A percentile compares a stretch with the other conserved stretches of the same genome.
Evolutionary conservation across 2,888 invertebrate genomes (phyloP).

Genomic region (Peribatodes rhomboidaria): DNA sequence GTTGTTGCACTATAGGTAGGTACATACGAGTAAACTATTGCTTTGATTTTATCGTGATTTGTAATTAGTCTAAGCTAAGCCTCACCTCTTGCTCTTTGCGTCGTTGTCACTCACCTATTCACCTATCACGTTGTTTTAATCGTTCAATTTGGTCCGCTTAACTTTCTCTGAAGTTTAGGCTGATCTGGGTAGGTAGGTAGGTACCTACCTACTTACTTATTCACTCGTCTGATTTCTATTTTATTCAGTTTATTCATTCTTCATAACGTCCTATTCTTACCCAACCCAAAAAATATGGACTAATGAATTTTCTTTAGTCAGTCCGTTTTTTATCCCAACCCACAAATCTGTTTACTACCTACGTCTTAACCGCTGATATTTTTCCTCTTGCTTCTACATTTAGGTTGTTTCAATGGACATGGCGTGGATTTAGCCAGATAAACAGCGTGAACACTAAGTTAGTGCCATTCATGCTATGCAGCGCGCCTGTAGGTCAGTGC

Average conservation of each 20-base stretch:
- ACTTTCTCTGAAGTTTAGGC: constrained; percentile 8
- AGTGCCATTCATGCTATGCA: constrained; percentile 75
- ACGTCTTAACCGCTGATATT: no score
- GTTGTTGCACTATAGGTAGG: background rate
- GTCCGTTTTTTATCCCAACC: no score
- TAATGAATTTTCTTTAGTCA: no score
- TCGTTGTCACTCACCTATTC: background rate
- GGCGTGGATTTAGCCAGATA: constrained; percentile 54
- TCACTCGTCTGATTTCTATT: constrained; percentile 4
- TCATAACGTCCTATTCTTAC: background rate
- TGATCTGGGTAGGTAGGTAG: no score
- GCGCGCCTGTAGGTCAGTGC: constrained; percentile 81
- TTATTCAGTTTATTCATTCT: background rate
- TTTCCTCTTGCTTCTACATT: constrained; percentile 25
- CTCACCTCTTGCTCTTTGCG: background rate
- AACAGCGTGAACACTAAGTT: constrained; percentile 36
- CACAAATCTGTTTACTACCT: no score
- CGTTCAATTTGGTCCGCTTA: background rate
- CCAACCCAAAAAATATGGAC: no score
- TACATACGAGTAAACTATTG: background rate
- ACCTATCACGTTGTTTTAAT: background rate
- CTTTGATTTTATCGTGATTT: background rate
- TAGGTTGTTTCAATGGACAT: constrained; percentile 57
- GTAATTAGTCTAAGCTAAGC: background rate
- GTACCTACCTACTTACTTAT: no score